phyloP scores from a whole-genome alignment of 2,797 vertebrate genomes.

The Champsocephalus esox region DNA sequence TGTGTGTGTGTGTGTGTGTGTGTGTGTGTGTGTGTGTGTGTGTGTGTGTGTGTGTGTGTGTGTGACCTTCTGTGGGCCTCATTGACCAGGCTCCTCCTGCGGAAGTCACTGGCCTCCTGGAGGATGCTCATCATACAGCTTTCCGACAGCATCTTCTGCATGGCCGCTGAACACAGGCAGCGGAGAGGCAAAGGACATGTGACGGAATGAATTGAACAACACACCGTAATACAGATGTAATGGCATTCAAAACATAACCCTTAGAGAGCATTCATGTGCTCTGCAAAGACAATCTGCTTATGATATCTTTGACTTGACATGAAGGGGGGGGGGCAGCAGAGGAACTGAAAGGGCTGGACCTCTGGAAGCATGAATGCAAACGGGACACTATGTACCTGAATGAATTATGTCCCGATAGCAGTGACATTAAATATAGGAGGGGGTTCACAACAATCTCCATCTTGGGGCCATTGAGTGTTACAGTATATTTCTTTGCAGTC shows the following conservation, averaged over 20 bases:
- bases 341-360: neutral
- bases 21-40: neutral
- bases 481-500: too few species aligned
- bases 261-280: neutral
- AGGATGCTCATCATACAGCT: conserved; percentile 87
- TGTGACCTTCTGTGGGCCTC: conserved; percentile 91
- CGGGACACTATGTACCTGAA: neutral
- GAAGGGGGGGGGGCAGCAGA: rapidly evolving
- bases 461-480: too few species aligned
- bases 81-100: conserved; percentile 87
- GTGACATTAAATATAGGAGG: too few species aligned
- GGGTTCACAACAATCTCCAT: too few species aligned
- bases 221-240: neutral
- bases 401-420: neutral
- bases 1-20: neutral
- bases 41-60: neutral
- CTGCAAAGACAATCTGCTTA: neutral
- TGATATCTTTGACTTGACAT: neutral
- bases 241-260: neutral
- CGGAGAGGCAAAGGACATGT: neutral
- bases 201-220: neutral
- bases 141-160: conserved; percentile 96
- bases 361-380: neutral
- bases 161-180: conserved; percentile 85
- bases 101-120: conserved; percentile 88